A percentile compares a stretch with the other conserved stretches of the same genome.
phyloP scores from a whole-genome alignment of 2,888 invertebrate species.

The Thalpophila matura region DNA sequence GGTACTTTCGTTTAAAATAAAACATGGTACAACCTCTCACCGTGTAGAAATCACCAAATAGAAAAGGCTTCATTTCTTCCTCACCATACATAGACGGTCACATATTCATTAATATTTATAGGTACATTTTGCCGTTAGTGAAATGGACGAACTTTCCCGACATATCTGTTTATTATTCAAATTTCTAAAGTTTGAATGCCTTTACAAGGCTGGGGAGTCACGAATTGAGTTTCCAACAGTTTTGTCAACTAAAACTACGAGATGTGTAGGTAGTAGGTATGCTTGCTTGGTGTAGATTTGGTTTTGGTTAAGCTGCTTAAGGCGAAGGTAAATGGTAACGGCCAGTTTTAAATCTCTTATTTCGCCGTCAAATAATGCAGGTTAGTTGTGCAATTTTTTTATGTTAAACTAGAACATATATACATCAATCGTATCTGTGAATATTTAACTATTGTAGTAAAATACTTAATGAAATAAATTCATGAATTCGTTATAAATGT shows the following conservation, averaged over 20 bases:
- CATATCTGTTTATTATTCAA: slow-evolving; percentile 41
- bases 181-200: slow-evolving; percentile 34
- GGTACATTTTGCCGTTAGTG: slow-evolving; percentile 12
- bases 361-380: no score
- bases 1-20: no score
- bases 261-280: neutral
- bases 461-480: no score
- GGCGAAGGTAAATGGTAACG: no score
- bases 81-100: neutral
- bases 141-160: slow-evolving; percentile 33
- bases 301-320: slow-evolving; percentile 28
- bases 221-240: slow-evolving; percentile 28
- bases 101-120: slow-evolving; percentile 37
- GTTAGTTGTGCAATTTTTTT: no score
- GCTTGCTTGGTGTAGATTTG: neutral
- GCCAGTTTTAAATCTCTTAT: no score
- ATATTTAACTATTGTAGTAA: no score
- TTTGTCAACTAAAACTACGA: slow-evolving; percentile 9
- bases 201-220: slow-evolving; percentile 16
- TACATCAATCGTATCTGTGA: no score
- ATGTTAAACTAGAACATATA: no score
- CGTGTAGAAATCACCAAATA: no score
- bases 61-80: neutral
- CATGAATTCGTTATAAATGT: no score
- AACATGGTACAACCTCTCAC: no score